phyloP scores from a whole-genome alignment of 2,797 vertebrate species.

The Pseudocheirus occidentalis region DNA sequence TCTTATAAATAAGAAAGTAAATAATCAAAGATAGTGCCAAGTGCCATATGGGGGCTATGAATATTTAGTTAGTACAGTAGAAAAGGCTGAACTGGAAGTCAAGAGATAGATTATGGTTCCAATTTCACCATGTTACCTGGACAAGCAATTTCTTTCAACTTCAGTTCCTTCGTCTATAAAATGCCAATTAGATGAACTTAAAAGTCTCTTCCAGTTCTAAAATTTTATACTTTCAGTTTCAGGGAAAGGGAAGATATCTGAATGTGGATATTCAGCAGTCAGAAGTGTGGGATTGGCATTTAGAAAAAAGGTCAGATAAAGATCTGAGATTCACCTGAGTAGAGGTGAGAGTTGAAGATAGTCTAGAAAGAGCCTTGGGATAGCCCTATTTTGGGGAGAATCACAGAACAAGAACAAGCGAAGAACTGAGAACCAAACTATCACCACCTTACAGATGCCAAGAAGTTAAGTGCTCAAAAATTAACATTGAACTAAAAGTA shows the following conservation, averaged over 20 bases:
- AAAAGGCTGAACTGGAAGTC: constrained; percentile 23
- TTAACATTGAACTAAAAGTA: neutral
- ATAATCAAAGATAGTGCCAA: constrained; percentile 8
- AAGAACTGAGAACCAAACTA: constrained; percentile 44
- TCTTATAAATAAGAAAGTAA: constrained; percentile 4
- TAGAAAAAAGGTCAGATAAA: constrained; percentile 21
- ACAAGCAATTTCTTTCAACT: neutral
- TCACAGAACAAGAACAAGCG: constrained; percentile 20
- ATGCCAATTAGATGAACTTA: constrained; percentile 28
- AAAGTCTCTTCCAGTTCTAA: constrained; percentile 23
- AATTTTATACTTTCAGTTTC: constrained; percentile 29
- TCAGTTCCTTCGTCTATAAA: constrained; percentile 37
- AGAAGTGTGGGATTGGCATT: neutral
- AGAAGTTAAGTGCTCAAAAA: constrained; percentile 17
- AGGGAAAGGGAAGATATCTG: constrained; percentile 12
- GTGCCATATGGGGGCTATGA: constrained; percentile 19
- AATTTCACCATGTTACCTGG: neutral
- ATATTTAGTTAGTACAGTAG: neutral
- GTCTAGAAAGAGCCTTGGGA: constrained; percentile 23
- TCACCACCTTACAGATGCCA: constrained; percentile 35
- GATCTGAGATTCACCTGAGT: constrained; percentile 26
- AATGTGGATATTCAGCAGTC: constrained; percentile 15
- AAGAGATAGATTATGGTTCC: neutral
- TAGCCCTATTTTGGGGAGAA: neutral
- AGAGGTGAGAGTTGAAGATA: constrained; percentile 34